Percentiles rank a stretch among this genome's conserved stretches.
These are phyloP conservation scores for Cryptotis parvus DNA, from an alignment of 2,113 vertebrate species.

Conservation along the genomic window DNA sequence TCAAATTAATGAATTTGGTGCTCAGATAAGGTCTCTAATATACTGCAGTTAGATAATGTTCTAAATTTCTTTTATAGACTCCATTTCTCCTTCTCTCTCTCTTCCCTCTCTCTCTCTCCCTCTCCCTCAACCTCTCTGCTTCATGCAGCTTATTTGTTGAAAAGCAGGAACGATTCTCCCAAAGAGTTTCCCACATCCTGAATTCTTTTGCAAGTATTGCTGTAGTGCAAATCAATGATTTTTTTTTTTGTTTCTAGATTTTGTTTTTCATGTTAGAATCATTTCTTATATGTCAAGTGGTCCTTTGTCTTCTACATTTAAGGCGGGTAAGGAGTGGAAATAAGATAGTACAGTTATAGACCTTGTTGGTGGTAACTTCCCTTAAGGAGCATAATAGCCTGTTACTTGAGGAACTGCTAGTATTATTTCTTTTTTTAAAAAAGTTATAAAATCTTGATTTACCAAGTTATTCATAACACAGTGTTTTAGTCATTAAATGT, in stretches of 20 bases:
- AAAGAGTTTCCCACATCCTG: not conserved
- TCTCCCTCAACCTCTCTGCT: too few relatives aligned
- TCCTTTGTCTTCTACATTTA: not conserved
- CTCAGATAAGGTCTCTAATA: not conserved
- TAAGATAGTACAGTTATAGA: too few relatives aligned
- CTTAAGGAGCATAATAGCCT: not conserved
- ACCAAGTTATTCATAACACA: too few relatives aligned
- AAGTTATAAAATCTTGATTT: too few relatives aligned
- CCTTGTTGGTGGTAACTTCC: not conserved
- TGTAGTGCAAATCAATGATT: not conserved
- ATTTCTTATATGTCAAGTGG: not conserved
- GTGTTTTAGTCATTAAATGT: too few relatives aligned
- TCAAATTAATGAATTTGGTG: conserved; percentile 3
- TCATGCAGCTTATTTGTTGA: not conserved
- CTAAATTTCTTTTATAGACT: not conserved
- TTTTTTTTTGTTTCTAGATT: not conserved
- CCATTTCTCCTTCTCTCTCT: not conserved
- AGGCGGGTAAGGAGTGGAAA: not conserved
- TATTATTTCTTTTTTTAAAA: not conserved
- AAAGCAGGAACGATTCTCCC: not conserved
- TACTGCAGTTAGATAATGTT: not conserved
- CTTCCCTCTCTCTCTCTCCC: not conserved
- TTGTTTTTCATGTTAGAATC: not conserved
- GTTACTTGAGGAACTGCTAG: not conserved
- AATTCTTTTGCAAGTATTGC: not conserved